phyloP scores from a whole-genome alignment of 2,888 invertebrate species.

The Diarsia dahlii region DNA sequence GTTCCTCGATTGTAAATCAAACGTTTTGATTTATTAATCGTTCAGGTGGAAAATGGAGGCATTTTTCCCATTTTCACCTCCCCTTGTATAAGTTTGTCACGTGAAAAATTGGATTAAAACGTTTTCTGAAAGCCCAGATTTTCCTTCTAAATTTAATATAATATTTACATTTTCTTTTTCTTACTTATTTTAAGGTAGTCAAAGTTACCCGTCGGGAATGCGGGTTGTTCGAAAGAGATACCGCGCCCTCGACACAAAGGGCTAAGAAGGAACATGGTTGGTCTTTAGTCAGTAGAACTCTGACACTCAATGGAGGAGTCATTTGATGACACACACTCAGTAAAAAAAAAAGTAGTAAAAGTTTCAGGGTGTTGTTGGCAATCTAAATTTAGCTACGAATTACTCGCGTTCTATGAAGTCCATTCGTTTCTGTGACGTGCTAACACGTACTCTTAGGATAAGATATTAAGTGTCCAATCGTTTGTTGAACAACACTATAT shows the following conservation, averaged over 20 bases:
- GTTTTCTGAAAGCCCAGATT: conserved; percentile 6
- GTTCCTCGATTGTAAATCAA: conserved; percentile 57
- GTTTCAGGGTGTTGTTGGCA: not conserved
- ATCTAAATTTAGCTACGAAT: not conserved
- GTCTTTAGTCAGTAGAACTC: too few species aligned
- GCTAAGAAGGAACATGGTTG: too few species aligned
- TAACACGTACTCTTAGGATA: not conserved
- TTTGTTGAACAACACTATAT: not conserved
- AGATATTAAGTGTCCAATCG: not conserved
- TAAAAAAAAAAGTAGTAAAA: not conserved
- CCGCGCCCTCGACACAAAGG: too few species aligned
- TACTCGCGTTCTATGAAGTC: not conserved
- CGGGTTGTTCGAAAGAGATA: too few species aligned
- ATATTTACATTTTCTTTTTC: not conserved
- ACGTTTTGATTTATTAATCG: conserved; percentile 48
- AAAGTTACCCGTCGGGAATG: too few species aligned
- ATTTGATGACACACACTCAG: too few species aligned
- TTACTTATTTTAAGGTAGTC: not conserved
- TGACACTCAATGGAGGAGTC: too few species aligned
- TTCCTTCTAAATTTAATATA: not conserved
- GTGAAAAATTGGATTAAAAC: conserved; percentile 31
- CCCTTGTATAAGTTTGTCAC: conserved; percentile 21
- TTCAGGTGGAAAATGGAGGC: conserved; percentile 45
- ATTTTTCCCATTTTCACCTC: conserved; percentile 33
- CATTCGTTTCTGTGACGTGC: not conserved